Base-by-base conservation (phyloP, 1,140 invertebrate genomes). In the Bombus pyrosoma region DNA sequence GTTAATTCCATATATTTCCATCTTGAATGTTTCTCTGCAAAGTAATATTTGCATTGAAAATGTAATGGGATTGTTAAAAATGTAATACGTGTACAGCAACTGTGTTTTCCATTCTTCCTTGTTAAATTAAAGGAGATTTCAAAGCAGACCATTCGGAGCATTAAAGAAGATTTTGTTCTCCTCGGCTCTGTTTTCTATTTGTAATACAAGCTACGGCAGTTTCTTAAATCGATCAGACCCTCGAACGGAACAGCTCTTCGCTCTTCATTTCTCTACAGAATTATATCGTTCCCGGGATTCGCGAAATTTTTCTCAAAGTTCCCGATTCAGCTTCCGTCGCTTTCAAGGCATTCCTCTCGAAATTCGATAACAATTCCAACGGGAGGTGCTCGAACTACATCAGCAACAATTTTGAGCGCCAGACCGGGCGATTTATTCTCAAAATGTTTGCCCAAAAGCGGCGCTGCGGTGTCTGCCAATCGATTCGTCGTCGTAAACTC, bases 1-100 rank as follows among this genome's bases (percentile, higher is more conserved):
- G 80, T 81, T 74, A 74, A 81, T 74, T 81, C 53, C 80, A 74
- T 81, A n/a, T 39, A 81, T 81, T 64, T 81, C 57, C 69, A 81
- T 81, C 57, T 62, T 15, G n/a, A 81, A 57, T 10, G 39, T 74
- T 81, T 62, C 12, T 15, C 39, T 4, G 10, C 53, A 25, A 72
- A 59, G 68, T 57, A 22, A 81, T 72, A 74, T 64, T 81, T 81
- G 43, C 62, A 81, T 62, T 72, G 25, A 43, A 34, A 28, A 43
- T 25, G 47, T 43, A 43, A 43, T n/a, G 22, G 25, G 22, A 59
- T 32, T 28, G 12, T n/a, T 12, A 6, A 28, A 32, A 9, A 32
- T 25, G 5, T 37, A 32, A 83, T 53, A 66, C 25, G 12, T 57
- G n/a, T 39, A 43, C 13, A 1, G 28, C 59, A 25, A 53, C 47